phyloP scores from a whole-genome alignment of 30 jellyfish, hydroid and myxozoan genomes.

The Pelagia noctiluca region DNA sequence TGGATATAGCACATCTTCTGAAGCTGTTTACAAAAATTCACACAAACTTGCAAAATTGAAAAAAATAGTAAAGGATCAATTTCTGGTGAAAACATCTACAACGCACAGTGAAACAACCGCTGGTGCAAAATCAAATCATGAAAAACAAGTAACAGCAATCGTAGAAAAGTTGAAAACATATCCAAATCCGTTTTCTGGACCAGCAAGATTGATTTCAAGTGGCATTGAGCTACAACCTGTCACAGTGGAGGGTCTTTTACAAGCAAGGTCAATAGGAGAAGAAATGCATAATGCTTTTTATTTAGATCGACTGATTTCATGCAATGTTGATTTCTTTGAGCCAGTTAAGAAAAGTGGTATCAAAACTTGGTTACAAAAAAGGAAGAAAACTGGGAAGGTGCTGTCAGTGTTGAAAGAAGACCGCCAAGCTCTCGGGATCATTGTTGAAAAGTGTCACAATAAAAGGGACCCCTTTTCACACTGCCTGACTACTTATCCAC shows the following conservation, averaged over 20 bases:
- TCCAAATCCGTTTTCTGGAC: constrained; percentile 7
- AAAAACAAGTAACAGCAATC: constrained; percentile 39
- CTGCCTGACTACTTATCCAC: constrained; percentile 1
- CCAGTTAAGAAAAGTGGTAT: not conserved
- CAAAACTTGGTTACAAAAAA: not conserved
- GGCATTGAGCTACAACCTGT: constrained; percentile 13
- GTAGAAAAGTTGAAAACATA: constrained; percentile 9
- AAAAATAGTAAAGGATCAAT: constrained; percentile 51
- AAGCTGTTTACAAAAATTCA: constrained; percentile 57
- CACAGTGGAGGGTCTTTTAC: constrained; percentile 12
- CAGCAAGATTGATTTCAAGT: constrained; percentile 11
- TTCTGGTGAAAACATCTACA: constrained; percentile 48
- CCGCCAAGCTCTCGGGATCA: constrained; percentile 12
- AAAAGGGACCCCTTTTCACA: constrained; percentile 9
- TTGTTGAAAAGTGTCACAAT: constrained; percentile 29
- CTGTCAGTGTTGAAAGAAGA: constrained; percentile 5
- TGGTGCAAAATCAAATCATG: constrained; percentile 56
- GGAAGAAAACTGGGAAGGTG: constrained; percentile 1
- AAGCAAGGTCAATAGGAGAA: constrained; percentile 16
- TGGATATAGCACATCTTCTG: constrained; percentile 64
- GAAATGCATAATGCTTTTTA: constrained; percentile 13
- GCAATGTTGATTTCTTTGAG: no score
- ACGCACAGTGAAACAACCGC: constrained; percentile 45
- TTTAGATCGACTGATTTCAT: not conserved
- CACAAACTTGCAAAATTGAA: constrained; percentile 65